A percentile compares a stretch with the other conserved stretches of the same genome.
Evolutionary conservation across 2,113 vertebrate species (phyloP).

Genomic region (Plestiodon gilberti): DNA sequence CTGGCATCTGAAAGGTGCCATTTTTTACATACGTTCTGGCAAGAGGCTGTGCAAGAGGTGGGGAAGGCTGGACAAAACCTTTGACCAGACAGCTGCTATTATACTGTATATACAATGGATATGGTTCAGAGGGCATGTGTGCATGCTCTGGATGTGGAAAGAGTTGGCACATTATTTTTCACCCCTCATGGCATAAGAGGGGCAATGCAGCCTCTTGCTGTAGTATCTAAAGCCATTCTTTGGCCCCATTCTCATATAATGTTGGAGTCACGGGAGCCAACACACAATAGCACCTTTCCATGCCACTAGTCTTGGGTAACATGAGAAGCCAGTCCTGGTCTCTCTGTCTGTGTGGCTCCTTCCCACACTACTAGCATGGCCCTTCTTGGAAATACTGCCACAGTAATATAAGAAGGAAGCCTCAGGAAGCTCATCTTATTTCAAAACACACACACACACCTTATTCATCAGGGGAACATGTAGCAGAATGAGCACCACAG

Average conservation of each 20-base stretch:
- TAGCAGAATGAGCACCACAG: constrained; percentile 22
- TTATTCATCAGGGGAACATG: neutral
- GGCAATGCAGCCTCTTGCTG: neutral
- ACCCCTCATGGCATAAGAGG: neutral
- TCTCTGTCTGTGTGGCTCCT: neutral
- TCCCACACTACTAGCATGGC: neutral
- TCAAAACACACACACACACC: no score
- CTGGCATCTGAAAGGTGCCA: neutral
- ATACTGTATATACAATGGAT: neutral
- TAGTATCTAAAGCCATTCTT: no score
- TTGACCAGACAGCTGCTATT: neutral
- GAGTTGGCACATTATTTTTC: neutral
- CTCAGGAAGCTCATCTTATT: neutral
- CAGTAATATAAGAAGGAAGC: neutral
- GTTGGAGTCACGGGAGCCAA: neutral
- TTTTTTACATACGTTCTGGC: neutral
- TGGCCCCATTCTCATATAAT: no score
- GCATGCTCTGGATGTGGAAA: neutral
- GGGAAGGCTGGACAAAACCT: neutral
- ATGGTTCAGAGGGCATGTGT: neutral
- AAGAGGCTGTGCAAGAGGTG: neutral
- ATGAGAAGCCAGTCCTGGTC: neutral
- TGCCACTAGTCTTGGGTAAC: neutral
- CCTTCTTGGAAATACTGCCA: neutral
- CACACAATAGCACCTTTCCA: no score